phyloP scores from a whole-genome alignment of 2,888 invertebrate genomes.

The Dolichomitus sp. region DNA sequence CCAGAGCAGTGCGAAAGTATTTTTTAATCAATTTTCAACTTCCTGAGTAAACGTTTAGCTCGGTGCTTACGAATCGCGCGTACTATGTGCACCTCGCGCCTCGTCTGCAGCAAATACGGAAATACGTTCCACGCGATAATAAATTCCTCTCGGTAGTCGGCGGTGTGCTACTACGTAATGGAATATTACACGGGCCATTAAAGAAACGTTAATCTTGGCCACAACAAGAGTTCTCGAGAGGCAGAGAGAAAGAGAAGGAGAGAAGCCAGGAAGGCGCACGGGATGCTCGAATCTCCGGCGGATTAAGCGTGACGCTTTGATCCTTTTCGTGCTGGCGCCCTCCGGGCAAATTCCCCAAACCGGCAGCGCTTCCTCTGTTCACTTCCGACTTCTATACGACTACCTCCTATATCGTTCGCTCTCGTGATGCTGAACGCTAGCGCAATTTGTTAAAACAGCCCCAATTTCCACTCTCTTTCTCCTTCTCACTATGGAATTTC shows the following conservation, averaged over 20 bases:
- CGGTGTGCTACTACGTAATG: slow-evolving; percentile 79
- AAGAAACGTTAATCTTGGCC: slow-evolving; percentile 85
- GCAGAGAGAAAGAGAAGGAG: slow-evolving; percentile 65
- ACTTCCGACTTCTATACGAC: slow-evolving; percentile 34
- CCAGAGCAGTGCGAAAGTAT: neutral
- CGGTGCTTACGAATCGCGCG: neutral
- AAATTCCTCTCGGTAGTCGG: slow-evolving; percentile 68
- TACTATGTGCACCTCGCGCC: slow-evolving; percentile 10
- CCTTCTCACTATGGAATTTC: slow-evolving; percentile 46
- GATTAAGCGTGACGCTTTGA: slow-evolving; percentile 83
- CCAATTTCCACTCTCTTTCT: slow-evolving; percentile 73
- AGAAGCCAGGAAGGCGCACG: slow-evolving; percentile 69
- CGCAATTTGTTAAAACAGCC: slow-evolving; percentile 83
- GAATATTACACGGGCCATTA: slow-evolving; percentile 86
- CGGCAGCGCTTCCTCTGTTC: slow-evolving; percentile 33
- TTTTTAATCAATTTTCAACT: slow-evolving; percentile 10
- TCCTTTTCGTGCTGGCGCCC: slow-evolving; percentile 76
- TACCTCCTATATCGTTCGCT: slow-evolving; percentile 4
- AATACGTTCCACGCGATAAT: slow-evolving; percentile 71
- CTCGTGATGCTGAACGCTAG: slow-evolving; percentile 64
- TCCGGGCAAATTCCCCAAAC: slow-evolving; percentile 64
- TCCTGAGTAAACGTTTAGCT: neutral
- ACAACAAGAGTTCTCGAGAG: slow-evolving; percentile 83
- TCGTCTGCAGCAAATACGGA: slow-evolving; percentile 32
- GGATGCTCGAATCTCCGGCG: slow-evolving; percentile 72